Base-by-base conservation (phyloP, 2,888 invertebrate genomes). In the Acheta domesticus region DNA sequence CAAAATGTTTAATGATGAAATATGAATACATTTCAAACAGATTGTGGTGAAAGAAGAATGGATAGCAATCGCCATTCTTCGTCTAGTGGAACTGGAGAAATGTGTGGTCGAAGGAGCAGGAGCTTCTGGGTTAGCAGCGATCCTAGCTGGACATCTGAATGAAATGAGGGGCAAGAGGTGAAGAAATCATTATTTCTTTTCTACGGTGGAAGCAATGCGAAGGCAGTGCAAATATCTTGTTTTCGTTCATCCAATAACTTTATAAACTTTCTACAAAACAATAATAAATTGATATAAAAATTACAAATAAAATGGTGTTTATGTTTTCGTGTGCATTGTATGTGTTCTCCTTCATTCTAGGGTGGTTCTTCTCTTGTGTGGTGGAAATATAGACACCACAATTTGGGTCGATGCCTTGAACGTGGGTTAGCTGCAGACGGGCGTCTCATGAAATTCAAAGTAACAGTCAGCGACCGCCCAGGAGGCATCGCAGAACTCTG, bases 91-190 rank as follows among this genome's bases (percentile, higher is more conserved):
- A 85, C 89, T 92, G 82, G 96, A 96, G 86, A 96, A 96, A 86
- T 94, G 94, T 83, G 95, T 97, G 19, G 95, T 96, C 23, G 97
- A 97, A 86, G 97, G 97, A 0, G 96, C 96, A 1, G 97, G 96
- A 0, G 96, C 96, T 0, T 91, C 93, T 2, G 94, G 94, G 0
- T 88, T 97, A 16, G 96, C 96, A 0, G 96, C 96, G 48, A 92
- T 96, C 84, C 88, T 97, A 84, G 92, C 94, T 0, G 95, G 94
- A 1, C 90, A 93, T 79, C 87, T 96, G 75, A 93, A 95, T 11
- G 95, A 96, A 83, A 89, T 96, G 16, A 89, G 90, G 83, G 94
- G 93, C 62, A 96, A 96, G 88, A 94, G 91, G 94, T 95, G 83
- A 85, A 86, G 84, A 83, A 14, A 12, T 74, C n/a, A 21, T 80